Evolutionary conservation across 2,113 vertebrate species (phyloP).

Genomic region (Notarius lentiginosus): DNA sequence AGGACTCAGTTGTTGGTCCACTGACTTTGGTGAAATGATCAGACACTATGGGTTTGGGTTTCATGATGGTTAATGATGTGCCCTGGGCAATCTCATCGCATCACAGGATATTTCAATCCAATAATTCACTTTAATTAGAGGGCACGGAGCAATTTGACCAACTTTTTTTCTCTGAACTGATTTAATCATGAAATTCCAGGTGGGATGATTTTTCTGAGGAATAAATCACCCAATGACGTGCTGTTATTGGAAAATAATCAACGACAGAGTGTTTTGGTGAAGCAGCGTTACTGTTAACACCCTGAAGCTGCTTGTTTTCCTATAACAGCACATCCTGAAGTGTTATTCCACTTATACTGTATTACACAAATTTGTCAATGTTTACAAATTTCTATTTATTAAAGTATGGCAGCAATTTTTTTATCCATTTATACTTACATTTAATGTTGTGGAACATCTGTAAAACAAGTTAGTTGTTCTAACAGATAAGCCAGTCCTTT

Average conservation of each 20-base stretch:
- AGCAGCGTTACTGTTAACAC: background rate
- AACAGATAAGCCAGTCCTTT: too few species aligned
- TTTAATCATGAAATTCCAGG: conserved; percentile 8
- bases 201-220: background rate
- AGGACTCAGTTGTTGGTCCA: background rate
- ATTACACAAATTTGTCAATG: background rate
- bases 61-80: background rate
- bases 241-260: background rate
- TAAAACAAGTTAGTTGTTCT: background rate
- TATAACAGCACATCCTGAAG: background rate
- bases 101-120: background rate
- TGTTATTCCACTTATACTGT: background rate
- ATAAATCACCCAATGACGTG: background rate
- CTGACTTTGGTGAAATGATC: background rate
- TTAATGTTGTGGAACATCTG: background rate
- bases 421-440: background rate
- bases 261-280: background rate
- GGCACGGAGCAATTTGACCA: conserved; percentile 1
- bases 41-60: background rate
- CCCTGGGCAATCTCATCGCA: background rate
- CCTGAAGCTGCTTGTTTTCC: background rate
- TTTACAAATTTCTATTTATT: background rate
- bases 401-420: background rate
- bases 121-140: conserved; percentile 20
- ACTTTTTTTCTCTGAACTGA: background rate